phyloP scores from a whole-genome alignment of 2,113 vertebrate species.

The Heptranchias perlo region DNA sequence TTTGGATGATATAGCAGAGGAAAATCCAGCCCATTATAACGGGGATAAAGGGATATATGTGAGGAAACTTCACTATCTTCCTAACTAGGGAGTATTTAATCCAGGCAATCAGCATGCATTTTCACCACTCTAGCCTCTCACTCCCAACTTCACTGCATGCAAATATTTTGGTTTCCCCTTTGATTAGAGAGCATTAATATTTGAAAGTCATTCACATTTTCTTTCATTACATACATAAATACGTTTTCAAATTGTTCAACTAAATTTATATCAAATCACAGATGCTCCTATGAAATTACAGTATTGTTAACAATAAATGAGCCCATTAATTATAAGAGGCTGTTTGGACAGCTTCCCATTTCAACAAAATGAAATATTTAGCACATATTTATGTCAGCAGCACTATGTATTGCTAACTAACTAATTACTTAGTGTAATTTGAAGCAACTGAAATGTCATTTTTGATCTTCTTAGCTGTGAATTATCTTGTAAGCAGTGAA shows the following conservation, averaged over 20 bases:
- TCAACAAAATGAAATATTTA: not conserved
- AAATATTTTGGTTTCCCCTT: not conserved
- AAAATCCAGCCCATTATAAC: not conserved
- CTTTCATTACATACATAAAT: not conserved
- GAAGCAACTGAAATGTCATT: conserved; percentile 4
- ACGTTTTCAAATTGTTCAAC: not conserved
- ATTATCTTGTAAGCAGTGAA: not conserved
- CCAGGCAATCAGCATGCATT: not conserved
- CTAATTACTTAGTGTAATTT: not conserved
- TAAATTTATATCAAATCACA: not conserved
- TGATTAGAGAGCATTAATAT: not conserved
- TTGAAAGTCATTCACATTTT: not conserved
- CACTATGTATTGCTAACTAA: not conserved
- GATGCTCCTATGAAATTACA: not conserved
- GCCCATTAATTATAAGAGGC: not conserved
- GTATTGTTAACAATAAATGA: not conserved
- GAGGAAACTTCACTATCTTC: not conserved
- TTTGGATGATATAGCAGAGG: not conserved
- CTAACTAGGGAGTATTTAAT: not conserved
- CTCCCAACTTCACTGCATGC: not conserved
- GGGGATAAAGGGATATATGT: not conserved
- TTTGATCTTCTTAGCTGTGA: not conserved
- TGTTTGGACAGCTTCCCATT: not conserved
- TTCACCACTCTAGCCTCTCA: not conserved
- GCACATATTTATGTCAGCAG: not conserved